A percentile compares a stretch with the other conserved stretches of the same genome.
Conservation (phyloP, 2,797 vertebrate species). For the Notamacropus eugenii region DNA sequence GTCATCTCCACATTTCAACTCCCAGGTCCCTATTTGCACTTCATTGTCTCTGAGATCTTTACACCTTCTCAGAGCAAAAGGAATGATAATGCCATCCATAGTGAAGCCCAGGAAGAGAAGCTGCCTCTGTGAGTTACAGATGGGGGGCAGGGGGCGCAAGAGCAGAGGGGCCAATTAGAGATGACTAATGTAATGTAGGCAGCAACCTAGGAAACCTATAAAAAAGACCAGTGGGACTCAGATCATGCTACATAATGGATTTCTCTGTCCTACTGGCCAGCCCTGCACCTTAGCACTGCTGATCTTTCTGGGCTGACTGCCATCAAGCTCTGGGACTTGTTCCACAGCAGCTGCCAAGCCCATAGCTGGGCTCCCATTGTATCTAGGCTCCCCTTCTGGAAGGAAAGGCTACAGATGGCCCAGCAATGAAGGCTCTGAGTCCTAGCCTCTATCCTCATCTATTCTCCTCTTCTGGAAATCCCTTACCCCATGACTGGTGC, state of each 20-base stretch:
- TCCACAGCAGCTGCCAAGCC: neutral
- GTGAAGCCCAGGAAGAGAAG: neutral
- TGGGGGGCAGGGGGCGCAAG: neutral
- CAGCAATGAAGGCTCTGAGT: neutral
- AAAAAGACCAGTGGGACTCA: neutral
- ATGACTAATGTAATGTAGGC: neutral
- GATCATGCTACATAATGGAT: neutral
- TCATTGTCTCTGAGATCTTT: neutral
- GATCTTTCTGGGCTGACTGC: constrained; percentile 1
- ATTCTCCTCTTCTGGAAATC: neutral
- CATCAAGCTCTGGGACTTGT: neutral
- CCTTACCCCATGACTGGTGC: neutral
- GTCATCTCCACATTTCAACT: neutral
- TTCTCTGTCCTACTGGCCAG: constrained; percentile 4
- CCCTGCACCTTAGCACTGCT: neutral
- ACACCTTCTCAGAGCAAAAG: neutral
- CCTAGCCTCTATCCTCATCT: neutral
- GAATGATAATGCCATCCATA: neutral
- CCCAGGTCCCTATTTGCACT: neutral
- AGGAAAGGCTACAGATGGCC: neutral
- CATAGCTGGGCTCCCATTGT: neutral
- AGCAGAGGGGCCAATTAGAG: neutral
- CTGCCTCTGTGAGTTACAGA: neutral
- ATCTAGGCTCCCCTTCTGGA: neutral
- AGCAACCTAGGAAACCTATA: constrained; percentile 3